Percentiles rank a stretch among this genome's conserved stretches.
phyloP scores from a whole-genome alignment of 2,113 vertebrate genomes.

The Tympanuchus pallidicinctus region DNA sequence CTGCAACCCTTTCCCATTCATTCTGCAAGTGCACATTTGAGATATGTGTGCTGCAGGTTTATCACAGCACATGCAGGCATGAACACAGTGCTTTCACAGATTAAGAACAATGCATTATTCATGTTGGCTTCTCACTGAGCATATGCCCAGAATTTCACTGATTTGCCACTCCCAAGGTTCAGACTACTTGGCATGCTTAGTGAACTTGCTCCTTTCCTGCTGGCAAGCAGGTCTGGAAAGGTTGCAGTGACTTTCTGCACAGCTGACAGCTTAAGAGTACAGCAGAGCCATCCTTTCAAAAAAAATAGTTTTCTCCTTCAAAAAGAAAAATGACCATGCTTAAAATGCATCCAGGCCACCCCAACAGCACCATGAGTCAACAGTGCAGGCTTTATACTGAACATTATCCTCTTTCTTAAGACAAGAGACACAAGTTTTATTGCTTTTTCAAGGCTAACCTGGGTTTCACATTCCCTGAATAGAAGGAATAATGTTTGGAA shows the following conservation, averaged over 20 bases:
- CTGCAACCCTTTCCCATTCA: background rate
- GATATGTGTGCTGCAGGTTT: background rate
- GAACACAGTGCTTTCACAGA: background rate
- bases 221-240: background rate
- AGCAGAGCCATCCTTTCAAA: background rate
- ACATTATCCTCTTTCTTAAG: background rate
- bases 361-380: background rate
- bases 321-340: background rate
- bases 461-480: background rate
- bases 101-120: constrained; percentile 42
- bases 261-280: background rate
- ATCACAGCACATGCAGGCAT: background rate
- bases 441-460: background rate
- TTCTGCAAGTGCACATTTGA: background rate
- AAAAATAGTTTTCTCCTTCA: background rate
- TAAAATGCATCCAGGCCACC: background rate
- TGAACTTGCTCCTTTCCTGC: background rate
- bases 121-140: background rate
- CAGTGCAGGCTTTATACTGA: background rate
- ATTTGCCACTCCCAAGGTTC: background rate
- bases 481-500: fast-evolving
- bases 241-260: background rate
- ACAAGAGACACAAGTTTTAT: background rate
- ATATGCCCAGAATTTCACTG: background rate
- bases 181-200: background rate